Evolutionary conservation across 2,797 vertebrate genomes (phyloP).

Genomic region (Cygnus olor): DNA sequence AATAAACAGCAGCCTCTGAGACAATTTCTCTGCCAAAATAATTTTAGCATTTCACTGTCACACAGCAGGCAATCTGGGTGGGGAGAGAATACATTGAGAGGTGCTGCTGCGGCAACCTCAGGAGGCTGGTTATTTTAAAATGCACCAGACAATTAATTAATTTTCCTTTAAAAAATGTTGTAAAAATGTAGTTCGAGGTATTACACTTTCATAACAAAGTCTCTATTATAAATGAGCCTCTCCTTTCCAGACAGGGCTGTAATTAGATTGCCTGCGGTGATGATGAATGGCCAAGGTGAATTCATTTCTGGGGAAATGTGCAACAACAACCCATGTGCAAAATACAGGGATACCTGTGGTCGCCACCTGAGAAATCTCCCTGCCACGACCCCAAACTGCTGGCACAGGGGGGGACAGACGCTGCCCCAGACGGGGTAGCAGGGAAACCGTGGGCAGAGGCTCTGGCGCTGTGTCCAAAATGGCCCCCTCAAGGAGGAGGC

Average conservation of each 20-base stretch:
- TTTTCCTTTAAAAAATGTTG: slow-evolving; percentile 72
- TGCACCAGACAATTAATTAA: slow-evolving; percentile 80
- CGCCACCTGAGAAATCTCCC: background rate
- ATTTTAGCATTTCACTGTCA: slow-evolving; percentile 78
- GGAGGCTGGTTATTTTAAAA: slow-evolving; percentile 63
- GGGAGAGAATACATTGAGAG: slow-evolving; percentile 11
- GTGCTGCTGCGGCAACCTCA: slow-evolving; percentile 42
- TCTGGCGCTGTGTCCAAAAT: background rate
- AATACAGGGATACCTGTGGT: background rate
- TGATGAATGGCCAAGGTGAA: slow-evolving; percentile 78
- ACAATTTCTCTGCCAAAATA: slow-evolving; percentile 79
- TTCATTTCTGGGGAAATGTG: slow-evolving; percentile 49
- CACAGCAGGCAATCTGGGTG: slow-evolving; percentile 53
- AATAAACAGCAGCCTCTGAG: slow-evolving; percentile 79
- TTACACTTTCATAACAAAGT: slow-evolving; percentile 79
- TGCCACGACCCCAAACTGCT: background rate
- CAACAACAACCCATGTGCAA: slow-evolving; percentile 4
- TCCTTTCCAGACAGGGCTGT: slow-evolving; percentile 77
- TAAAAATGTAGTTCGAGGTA: slow-evolving; percentile 78
- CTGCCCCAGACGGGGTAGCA: background rate
- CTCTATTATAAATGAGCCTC: slow-evolving; percentile 79
- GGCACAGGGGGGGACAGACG: background rate
- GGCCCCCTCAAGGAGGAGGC: background rate
- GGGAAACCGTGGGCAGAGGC: background rate
- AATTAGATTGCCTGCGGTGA: slow-evolving; percentile 80